phyloP scores from a whole-genome alignment of 2,797 vertebrate genomes.

The Aldrovandia affinis region DNA sequence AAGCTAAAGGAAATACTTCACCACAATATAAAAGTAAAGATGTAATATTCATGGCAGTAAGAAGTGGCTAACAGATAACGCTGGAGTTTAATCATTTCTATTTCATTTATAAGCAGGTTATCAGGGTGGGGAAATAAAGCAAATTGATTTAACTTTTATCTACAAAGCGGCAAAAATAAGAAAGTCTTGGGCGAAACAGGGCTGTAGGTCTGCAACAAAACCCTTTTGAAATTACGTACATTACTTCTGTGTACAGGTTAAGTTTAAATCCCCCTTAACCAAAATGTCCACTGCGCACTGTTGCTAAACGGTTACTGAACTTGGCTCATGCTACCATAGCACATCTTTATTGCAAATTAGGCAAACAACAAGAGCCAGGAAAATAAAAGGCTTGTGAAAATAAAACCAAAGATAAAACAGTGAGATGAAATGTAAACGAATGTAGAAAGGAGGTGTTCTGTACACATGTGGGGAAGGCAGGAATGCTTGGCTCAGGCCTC shows the following conservation, averaged over 20 bases:
- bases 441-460: constrained; percentile 3
- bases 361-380: constrained; percentile 5
- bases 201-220: not conserved
- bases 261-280: not conserved
- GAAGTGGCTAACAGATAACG: not conserved
- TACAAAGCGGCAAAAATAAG: not conserved
- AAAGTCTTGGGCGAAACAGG: not conserved
- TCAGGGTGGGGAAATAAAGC: not conserved
- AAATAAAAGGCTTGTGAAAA: constrained; percentile 6
- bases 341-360: not conserved
- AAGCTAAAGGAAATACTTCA: constrained; percentile 24
- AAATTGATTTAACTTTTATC: not conserved
- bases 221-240: not conserved
- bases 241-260: not conserved
- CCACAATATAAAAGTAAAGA: not conserved
- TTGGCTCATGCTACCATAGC: not conserved
- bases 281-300: not conserved
- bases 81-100: not conserved
- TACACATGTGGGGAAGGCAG: not conserved
- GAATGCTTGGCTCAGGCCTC: constrained; percentile 16
- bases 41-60: not conserved
- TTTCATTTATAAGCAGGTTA: not conserved
- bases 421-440: not conserved
- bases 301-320: not conserved
- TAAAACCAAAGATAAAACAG: not conserved